Percentiles rank a stretch among this genome's conserved stretches.
phyloP scores from a whole-genome alignment of 2,888 invertebrate species.

The Galerucella pusilla region DNA sequence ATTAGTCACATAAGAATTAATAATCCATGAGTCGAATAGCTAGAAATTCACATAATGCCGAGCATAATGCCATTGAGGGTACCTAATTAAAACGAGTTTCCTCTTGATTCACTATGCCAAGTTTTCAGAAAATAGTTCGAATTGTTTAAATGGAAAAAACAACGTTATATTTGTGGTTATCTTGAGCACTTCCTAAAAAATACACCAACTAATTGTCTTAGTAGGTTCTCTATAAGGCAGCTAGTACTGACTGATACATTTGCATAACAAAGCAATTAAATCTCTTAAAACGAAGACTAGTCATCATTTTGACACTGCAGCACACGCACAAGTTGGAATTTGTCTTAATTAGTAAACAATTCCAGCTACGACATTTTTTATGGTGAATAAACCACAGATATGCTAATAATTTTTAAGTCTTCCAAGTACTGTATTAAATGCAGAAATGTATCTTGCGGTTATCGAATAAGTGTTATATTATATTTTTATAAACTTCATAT shows the following conservation, averaged over 20 bases:
- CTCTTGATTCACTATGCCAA: too few species aligned
- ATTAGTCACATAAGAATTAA: too few species aligned
- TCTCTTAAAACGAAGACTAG: background rate
- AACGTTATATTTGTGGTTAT: background rate
- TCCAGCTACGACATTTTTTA: constrained; percentile 7
- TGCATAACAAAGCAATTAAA: constrained; percentile 13
- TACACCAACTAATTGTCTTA: constrained; percentile 1
- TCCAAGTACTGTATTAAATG: constrained; percentile 8
- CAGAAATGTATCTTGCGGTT: background rate
- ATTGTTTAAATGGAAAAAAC: background rate
- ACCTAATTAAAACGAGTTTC: too few species aligned
- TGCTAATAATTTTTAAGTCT: background rate
- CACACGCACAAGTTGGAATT: background rate
- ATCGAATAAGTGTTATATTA: background rate
- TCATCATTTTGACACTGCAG: constrained; percentile 2
- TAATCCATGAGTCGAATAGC: too few species aligned
- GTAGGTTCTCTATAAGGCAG: background rate
- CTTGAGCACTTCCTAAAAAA: background rate
- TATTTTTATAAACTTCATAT: background rate
- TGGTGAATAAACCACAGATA: constrained; percentile 6
- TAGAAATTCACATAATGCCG: too few species aligned
- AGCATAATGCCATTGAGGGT: too few species aligned
- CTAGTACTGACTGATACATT: background rate
- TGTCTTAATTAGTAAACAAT: constrained; percentile 27
- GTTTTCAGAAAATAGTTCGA: too few species aligned